Conservation (phyloP, 2,888 invertebrate genomes). For the Carabus problematicus region DNA sequence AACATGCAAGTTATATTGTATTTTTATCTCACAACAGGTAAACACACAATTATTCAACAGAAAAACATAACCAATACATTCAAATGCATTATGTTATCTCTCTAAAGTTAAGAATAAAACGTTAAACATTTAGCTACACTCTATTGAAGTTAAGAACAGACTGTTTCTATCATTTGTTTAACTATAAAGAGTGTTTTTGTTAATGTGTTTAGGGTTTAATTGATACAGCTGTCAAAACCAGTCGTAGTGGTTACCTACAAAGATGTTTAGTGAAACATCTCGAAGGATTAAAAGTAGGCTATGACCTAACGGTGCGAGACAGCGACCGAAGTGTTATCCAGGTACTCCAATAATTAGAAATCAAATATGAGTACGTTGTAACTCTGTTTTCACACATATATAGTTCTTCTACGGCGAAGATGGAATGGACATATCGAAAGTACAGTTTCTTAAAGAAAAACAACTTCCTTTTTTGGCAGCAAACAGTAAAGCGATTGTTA, state of each 20-base stretch:
- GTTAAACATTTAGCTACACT: too few species aligned
- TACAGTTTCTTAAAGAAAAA: conserved; percentile 79
- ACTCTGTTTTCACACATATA: conserved; percentile 52
- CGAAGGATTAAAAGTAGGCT: conserved; percentile 91
- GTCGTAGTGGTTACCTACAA: conserved; percentile 96
- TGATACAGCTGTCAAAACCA: conserved; percentile 99
- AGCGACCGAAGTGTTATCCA: conserved; percentile 92
- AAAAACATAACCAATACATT: conserved; percentile 7
- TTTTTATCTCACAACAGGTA: too few species aligned
- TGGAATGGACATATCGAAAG: conserved; percentile 87
- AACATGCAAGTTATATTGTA: too few species aligned
- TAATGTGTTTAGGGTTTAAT: conserved; percentile 77
- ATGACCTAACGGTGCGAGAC: conserved; percentile 96
- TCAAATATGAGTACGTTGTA: neutral
- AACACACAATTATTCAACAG: too few species aligned
- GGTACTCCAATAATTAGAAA: conserved; percentile 55
- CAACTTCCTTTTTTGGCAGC: conserved; percentile 83
- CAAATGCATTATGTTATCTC: neutral
- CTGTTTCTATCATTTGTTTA: too few species aligned
- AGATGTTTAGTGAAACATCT: conserved; percentile 97
- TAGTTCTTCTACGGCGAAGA: conserved; percentile 91
- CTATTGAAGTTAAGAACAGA: too few species aligned
- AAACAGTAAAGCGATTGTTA: conserved; percentile 74
- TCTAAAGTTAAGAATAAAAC: conserved; percentile 4
- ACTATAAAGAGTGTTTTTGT: too few species aligned